Conservation (phyloP, 2,797 vertebrate species). For the Dendrocincla tyrannina region DNA sequence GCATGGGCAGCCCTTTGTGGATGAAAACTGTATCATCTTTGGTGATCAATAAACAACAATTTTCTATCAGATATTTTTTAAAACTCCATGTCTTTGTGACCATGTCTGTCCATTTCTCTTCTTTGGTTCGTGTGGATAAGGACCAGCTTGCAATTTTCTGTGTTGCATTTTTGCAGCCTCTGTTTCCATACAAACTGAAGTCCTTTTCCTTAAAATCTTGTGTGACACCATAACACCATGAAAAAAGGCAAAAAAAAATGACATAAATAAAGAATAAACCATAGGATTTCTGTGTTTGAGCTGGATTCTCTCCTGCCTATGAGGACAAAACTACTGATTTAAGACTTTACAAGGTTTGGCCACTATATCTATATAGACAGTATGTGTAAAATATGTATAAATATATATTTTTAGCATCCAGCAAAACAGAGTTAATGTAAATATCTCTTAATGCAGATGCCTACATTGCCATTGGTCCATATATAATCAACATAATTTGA, state of each 20-base stretch:
- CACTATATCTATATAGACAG: rapidly evolving
- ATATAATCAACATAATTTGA: not conserved
- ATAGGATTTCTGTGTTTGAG: not conserved
- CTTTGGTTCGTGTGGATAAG: not conserved
- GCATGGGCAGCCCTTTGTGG: not conserved
- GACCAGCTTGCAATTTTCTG: not conserved
- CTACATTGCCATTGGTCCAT: not conserved
- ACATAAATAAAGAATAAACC: not conserved
- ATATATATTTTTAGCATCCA: not conserved
- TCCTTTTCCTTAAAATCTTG: not conserved
- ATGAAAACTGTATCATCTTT: not conserved
- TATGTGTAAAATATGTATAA: not conserved
- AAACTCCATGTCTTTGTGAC: not conserved
- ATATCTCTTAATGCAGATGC: not conserved
- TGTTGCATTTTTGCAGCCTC: not conserved
- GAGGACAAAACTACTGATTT: not conserved
- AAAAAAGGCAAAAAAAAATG: not conserved
- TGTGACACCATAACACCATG: too few relatives aligned
- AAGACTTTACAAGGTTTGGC: not conserved
- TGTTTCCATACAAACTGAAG: not conserved
- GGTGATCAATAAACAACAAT: not conserved
- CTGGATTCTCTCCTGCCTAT: not conserved
- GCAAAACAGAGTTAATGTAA: not conserved
- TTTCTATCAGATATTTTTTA: not conserved
- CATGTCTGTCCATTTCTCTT: not conserved